A percentile compares a stretch with the other conserved stretches of the same genome.
These are phyloP conservation scores for Xestia rhomboidea DNA, from an alignment of 2,888 invertebrate genomes.

Conservation along the genomic window DNA sequence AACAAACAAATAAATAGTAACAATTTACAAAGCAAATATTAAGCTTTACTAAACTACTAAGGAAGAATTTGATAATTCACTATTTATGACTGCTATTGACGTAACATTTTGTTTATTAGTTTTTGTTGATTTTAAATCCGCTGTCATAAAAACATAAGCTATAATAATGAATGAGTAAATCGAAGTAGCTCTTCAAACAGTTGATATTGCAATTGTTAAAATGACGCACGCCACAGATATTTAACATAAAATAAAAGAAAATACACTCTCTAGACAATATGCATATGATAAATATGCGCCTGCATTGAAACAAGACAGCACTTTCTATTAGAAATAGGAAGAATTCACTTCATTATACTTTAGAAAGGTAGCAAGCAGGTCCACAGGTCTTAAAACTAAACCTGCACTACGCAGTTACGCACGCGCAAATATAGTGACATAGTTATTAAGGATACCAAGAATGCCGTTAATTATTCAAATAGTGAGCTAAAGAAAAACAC, in stretches of 20 bases:
- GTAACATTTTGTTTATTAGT: slow-evolving; percentile 1
- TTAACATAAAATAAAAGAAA: slow-evolving; percentile 11
- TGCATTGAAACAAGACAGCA: slow-evolving; percentile 28
- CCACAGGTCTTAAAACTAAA: slow-evolving; percentile 16
- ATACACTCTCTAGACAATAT: slow-evolving; percentile 24
- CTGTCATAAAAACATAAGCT: neutral
- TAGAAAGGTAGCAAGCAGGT: slow-evolving; percentile 40
- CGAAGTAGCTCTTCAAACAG: neutral
- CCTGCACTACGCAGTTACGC: neutral
- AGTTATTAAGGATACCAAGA: slow-evolving; percentile 9
- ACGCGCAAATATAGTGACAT: slow-evolving; percentile 11
- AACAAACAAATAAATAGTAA: neutral
- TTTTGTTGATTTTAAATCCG: slow-evolving; percentile 5
- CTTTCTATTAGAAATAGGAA: slow-evolving; percentile 56
- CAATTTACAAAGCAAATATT: neutral
- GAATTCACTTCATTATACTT: slow-evolving; percentile 38
- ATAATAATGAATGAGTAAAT: neutral
- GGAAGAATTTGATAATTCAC: neutral
- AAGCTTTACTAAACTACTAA: neutral
- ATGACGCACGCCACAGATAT: neutral
- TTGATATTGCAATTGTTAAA: neutral
- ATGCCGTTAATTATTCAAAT: neutral
- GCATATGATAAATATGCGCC: slow-evolving; percentile 43
- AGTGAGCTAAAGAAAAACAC: neutral
- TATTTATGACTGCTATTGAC: slow-evolving; percentile 8